Evolutionary conservation across 2,888 invertebrate genomes (phyloP).

Genomic region (Allacma fusca): DNA sequence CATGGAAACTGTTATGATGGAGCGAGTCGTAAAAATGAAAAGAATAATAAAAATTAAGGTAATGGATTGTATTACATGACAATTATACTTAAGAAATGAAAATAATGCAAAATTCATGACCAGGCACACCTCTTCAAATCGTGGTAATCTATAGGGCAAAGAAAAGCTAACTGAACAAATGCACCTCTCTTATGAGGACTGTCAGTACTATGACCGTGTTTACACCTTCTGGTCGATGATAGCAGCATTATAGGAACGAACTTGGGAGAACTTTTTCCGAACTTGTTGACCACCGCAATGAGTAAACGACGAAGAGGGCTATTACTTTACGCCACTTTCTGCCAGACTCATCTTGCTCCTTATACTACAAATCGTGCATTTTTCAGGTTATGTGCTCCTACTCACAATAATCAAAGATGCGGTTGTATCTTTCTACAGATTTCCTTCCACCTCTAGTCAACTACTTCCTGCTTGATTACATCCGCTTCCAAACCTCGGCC

Average conservation of each 20-base stretch:
- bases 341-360: neutral
- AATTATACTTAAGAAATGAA: neutral
- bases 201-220: neutral
- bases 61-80: neutral
- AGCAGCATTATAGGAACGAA: neutral
- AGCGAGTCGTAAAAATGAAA: neutral
- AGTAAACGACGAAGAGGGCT: no score
- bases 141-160: neutral
- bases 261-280: conserved; percentile 2
- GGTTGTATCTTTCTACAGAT: neutral
- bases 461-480: conserved; percentile 11
- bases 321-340: neutral
- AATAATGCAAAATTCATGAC: conserved; percentile 17
- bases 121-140: conserved; percentile 18
- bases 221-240: neutral
- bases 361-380: neutral
- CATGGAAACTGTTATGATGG: no score
- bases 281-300: neutral
- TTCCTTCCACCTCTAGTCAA: neutral
- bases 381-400: no score
- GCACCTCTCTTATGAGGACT: neutral
- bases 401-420: conserved; percentile 10
- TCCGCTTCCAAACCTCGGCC: neutral
- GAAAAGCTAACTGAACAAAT: neutral
- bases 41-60: neutral